phyloP scores from a whole-genome alignment of 23 tunicate genomes.

The Styela plicata region DNA sequence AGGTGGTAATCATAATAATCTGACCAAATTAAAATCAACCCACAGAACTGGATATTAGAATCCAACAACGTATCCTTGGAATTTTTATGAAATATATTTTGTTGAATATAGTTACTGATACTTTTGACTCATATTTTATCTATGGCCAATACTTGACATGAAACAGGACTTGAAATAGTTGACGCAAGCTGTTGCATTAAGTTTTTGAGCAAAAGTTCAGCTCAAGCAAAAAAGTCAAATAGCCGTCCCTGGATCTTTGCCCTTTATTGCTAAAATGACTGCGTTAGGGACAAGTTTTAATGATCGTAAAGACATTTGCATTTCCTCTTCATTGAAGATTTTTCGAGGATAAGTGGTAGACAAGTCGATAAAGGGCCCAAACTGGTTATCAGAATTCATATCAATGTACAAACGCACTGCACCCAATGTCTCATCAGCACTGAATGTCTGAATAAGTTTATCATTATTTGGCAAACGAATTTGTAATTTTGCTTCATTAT shows the following conservation, averaged over 20 bases:
- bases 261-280: constrained; percentile 15
- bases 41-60: too few relatives aligned
- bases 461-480: constrained; percentile 64
- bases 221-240: not conserved
- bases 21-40: too few relatives aligned
- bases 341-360: constrained; percentile 71
- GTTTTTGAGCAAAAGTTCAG: too few relatives aligned
- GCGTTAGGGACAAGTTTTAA: constrained; percentile 43
- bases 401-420: constrained; percentile 68
- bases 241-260: not conserved
- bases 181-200: too few relatives aligned
- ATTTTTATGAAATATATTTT: too few relatives aligned
- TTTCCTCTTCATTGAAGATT: constrained; percentile 57
- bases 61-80: too few relatives aligned
- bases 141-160: too few relatives aligned
- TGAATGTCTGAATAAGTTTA: constrained; percentile 59
- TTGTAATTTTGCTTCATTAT: constrained; percentile 43
- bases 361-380: constrained; percentile 31
- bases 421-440: constrained; percentile 60
- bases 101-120: too few relatives aligned
- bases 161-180: too few relatives aligned
- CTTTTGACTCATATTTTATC: too few relatives aligned
- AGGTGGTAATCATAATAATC: too few relatives aligned
- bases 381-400: constrained; percentile 53
- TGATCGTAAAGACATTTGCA: constrained; percentile 45